Conservation (phyloP, 2,797 vertebrate species). For the Phoxinus dragarum region DNA sequence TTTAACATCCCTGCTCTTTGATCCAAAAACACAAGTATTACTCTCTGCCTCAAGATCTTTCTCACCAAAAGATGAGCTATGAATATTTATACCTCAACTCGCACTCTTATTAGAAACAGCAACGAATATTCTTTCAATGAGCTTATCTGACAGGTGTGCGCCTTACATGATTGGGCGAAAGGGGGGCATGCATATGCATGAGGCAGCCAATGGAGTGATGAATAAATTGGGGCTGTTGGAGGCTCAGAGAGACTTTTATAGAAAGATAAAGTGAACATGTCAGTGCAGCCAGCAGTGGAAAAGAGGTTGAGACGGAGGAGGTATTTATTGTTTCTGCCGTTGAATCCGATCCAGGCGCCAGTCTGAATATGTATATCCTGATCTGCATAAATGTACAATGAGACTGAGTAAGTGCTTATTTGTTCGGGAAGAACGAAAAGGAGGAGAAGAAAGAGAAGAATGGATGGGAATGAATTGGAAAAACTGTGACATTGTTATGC, state of each 20-base stretch:
- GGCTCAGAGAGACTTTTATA: conserved; percentile 48
- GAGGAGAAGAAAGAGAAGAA: conserved; percentile 7
- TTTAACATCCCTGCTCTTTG: not conserved
- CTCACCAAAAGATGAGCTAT: conserved; percentile 21
- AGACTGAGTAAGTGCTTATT: conserved; percentile 36
- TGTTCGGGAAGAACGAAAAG: not conserved
- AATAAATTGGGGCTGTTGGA: conserved; percentile 52
- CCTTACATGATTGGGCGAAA: conserved; percentile 48
- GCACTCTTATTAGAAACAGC: conserved; percentile 46
- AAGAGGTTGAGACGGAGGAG: conserved; percentile 25
- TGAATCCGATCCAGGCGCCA: conserved; percentile 24
- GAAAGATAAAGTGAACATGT: conserved; percentile 55
- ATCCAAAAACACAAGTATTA: conserved; percentile 47
- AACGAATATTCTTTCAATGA: conserved; percentile 48
- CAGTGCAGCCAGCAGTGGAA: conserved; percentile 44
- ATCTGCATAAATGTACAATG: conserved; percentile 40
- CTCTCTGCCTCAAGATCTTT: conserved; percentile 17
- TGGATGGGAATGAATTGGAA: not conserved
- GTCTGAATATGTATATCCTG: conserved; percentile 41
- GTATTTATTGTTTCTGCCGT: conserved; percentile 41
- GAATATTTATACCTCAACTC: conserved; percentile 51
- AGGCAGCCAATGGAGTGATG: conserved; percentile 45
- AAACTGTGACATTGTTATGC: not conserved
- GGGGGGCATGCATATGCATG: conserved; percentile 52
- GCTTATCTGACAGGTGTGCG: conserved; percentile 47